Percentiles rank a stretch among this genome's conserved stretches.
phyloP scores from a whole-genome alignment of 2,888 invertebrate genomes.

The Gymnoscelis rufifasciata region DNA sequence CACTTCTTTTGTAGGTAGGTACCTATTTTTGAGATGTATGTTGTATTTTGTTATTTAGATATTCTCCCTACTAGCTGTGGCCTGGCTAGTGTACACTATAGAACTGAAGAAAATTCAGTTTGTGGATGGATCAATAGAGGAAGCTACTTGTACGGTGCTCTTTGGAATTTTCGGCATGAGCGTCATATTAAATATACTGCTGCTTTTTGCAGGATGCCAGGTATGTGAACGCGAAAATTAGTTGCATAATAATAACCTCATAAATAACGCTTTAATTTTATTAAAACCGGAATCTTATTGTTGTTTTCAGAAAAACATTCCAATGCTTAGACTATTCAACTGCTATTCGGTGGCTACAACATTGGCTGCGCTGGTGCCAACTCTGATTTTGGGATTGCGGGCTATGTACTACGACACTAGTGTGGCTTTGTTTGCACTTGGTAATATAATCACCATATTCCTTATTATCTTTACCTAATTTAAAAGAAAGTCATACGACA shows the following conservation, averaged over 20 bases:
- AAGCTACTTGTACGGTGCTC: slow-evolving; percentile 56
- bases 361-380: slow-evolving; percentile 54
- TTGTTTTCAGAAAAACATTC: slow-evolving; percentile 66
- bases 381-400: slow-evolving; percentile 49
- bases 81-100: slow-evolving; percentile 54
- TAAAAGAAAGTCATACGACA: too few relatives aligned
- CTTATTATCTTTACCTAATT: background rate
- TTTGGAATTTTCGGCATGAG: slow-evolving; percentile 69
- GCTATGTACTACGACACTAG: slow-evolving; percentile 49
- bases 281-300: too few relatives aligned
- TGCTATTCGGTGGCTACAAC: slow-evolving; percentile 57
- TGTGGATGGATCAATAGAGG: slow-evolving; percentile 50
- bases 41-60: slow-evolving; percentile 37
- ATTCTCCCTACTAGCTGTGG: slow-evolving; percentile 50
- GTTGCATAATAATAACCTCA: too few relatives aligned
- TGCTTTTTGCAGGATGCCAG: slow-evolving; percentile 64
- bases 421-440: slow-evolving; percentile 51
- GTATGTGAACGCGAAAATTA: too few relatives aligned
- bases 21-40: too few relatives aligned
- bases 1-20: too few relatives aligned
- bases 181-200: slow-evolving; percentile 59
- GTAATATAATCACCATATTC: slow-evolving; percentile 34
- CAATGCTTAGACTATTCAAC: slow-evolving; percentile 61
- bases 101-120: slow-evolving; percentile 48
- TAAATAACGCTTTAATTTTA: too few relatives aligned